Base-by-base conservation (phyloP, 2,797 vertebrate species). In the Schizopygopsis malacanthus region DNA sequence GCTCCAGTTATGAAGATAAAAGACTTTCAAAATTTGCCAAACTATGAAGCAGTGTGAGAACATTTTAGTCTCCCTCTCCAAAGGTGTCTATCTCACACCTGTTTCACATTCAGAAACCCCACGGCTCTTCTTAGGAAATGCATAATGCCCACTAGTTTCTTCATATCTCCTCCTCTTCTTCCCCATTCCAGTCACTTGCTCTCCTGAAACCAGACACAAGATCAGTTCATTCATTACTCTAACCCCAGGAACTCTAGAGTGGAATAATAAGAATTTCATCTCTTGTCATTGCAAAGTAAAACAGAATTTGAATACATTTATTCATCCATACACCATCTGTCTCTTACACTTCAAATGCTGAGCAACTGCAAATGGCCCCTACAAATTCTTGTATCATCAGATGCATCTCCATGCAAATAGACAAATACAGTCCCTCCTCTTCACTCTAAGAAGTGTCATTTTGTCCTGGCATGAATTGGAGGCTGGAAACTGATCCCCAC, bases 361-460 rank as follows among this genome's bases (percentile, higher is more conserved):
- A 65, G 63, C 16, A 75, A 18, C 37, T 61, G 20, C 37, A 52
- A 67, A 28, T 52, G 1, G 12, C 43, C 69, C 54, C 54, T 22
- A 4, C 25, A 6, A 80, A 33, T 47, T 47, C 6, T 73, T 63
- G 28, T 2, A 59, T 75, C 25, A 65, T 47, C 25, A 75, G 18
- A n/a, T 4, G 6, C 4, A 37, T 39, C 41, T 76, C 65, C 41
- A 13, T 67, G 2, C 4, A 0, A 37, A 54, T 45, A 83, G 33
- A 33, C 12, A 50, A 61, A 63, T 28, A 6, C 39, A 78, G 47
- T 79, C 70, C 52, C 37, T 76, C 50, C 80, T 47, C 69, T 56
- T 79, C 22, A 43, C 72, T 82, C 79, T 52, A 82, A 45, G 69
- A 79, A 54, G n/a, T 87, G 56, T 87, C 70, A 87, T 71, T 87